These are phyloP conservation scores for Psittacus erithacus DNA, from an alignment of 2,113 vertebrate species.

Conservation along the genomic window DNA sequence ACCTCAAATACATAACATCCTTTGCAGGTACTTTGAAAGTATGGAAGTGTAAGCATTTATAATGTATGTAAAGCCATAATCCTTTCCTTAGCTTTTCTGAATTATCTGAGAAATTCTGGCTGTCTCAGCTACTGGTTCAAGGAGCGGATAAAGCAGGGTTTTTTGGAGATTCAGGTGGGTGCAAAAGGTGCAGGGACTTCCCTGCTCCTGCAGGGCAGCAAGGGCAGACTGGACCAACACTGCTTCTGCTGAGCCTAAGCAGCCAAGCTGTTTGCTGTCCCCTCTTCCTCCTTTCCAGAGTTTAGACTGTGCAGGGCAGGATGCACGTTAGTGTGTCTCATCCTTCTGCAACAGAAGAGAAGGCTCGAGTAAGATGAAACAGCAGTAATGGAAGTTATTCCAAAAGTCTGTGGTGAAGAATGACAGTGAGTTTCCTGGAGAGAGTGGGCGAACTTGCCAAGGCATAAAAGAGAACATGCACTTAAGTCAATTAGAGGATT, in stretches of 20 bases:
- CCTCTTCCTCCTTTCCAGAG: background rate
- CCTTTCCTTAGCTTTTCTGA: background rate
- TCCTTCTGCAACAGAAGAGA: background rate
- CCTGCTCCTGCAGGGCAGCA: background rate
- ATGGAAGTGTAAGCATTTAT: background rate
- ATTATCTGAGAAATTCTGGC: background rate
- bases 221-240: no score
- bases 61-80: conserved; percentile 49
- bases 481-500: background rate
- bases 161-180: background rate
- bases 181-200: fast-evolving
- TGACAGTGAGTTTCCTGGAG: background rate
- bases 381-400: background rate
- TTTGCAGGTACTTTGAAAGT: background rate
- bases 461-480: background rate
- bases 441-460: background rate
- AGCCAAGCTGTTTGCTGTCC: background rate
- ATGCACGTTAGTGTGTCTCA: background rate
- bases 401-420: background rate
- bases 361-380: background rate
- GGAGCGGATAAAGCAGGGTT: background rate
- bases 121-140: background rate
- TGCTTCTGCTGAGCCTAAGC: fast-evolving
- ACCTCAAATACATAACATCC: background rate
- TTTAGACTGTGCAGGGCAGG: background rate